phyloP scores from a whole-genome alignment of 2,888 invertebrate genomes.

The Bugula neritina region DNA sequence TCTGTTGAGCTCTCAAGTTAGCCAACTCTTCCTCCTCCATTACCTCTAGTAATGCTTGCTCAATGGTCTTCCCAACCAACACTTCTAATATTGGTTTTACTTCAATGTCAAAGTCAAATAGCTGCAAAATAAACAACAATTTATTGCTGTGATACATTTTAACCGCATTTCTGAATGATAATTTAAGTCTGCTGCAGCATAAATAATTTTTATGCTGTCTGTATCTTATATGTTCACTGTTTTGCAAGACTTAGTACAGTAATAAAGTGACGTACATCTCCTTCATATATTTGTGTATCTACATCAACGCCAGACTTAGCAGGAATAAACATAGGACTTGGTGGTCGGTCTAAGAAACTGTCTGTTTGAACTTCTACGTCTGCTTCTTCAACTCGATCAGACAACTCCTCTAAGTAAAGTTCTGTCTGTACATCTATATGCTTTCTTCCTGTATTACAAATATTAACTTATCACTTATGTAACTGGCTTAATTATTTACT shows the following conservation, averaged over 20 bases:
- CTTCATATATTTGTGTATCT: constrained; percentile 79
- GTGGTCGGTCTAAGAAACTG: constrained; percentile 73
- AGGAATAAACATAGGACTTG: constrained; percentile 70
- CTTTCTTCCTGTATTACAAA: constrained; percentile 55
- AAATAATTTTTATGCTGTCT: too few species aligned
- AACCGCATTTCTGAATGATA: too few species aligned
- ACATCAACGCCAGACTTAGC: constrained; percentile 74
- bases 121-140: constrained; percentile 46
- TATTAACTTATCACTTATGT: background rate
- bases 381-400: constrained; percentile 59
- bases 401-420: constrained; percentile 75
- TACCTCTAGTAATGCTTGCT: constrained; percentile 81
- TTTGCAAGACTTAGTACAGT: too few species aligned
- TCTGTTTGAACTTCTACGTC: constrained; percentile 82
- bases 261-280: constrained; percentile 62
- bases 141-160: background rate
- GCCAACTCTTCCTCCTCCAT: constrained; percentile 87
- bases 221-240: too few species aligned
- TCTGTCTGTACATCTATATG: constrained; percentile 87
- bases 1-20: constrained; percentile 71
- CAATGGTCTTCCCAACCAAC: constrained; percentile 79
- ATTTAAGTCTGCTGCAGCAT: too few species aligned
- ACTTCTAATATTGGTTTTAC: constrained; percentile 83
- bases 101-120: constrained; percentile 87
- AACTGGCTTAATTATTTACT: too few species aligned